These are phyloP conservation scores for Cepaea hortensis DNA, from an alignment of 2,888 invertebrate genomes.

Conservation along the genomic window DNA sequence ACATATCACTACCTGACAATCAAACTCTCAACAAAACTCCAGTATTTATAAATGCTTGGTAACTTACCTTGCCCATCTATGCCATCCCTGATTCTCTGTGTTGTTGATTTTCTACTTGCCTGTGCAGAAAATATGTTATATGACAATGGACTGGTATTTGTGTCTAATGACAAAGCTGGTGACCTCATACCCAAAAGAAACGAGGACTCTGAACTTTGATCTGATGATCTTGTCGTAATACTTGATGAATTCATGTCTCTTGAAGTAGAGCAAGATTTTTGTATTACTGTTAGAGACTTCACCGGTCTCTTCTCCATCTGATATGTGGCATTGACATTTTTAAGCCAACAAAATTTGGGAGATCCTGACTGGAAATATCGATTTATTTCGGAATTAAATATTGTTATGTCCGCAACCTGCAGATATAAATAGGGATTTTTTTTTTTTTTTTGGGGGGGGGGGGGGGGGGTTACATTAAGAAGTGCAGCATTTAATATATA, in stretches of 20 bases:
- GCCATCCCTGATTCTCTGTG: neutral
- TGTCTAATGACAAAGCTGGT: neutral
- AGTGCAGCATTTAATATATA: no score
- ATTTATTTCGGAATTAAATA: neutral
- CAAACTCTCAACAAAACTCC: no score
- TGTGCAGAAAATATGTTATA: conserved; percentile 6
- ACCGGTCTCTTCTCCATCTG: conserved; percentile 43
- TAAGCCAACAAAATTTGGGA: conserved; percentile 1
- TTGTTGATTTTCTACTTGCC: conserved; percentile 45
- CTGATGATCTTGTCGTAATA: conserved; percentile 53
- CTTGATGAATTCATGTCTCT: conserved; percentile 35
- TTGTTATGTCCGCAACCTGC: conserved; percentile 18
- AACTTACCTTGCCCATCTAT: conserved; percentile 23
- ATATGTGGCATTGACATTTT: conserved; percentile 17
- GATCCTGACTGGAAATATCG: conserved; percentile 21
- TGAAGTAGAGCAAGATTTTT: conserved; percentile 55
- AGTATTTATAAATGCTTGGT: no score
- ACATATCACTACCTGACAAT: no score
- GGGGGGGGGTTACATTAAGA: no score
- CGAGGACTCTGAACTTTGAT: conserved; percentile 49
- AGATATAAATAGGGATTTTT: neutral
- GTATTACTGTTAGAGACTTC: conserved; percentile 63
- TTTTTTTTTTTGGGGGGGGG: no score
- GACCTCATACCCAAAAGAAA: conserved; percentile 48
- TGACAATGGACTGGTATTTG: neutral